Conservation (phyloP, 2,113 vertebrate genomes). For the Siphamia tubifer region DNA sequence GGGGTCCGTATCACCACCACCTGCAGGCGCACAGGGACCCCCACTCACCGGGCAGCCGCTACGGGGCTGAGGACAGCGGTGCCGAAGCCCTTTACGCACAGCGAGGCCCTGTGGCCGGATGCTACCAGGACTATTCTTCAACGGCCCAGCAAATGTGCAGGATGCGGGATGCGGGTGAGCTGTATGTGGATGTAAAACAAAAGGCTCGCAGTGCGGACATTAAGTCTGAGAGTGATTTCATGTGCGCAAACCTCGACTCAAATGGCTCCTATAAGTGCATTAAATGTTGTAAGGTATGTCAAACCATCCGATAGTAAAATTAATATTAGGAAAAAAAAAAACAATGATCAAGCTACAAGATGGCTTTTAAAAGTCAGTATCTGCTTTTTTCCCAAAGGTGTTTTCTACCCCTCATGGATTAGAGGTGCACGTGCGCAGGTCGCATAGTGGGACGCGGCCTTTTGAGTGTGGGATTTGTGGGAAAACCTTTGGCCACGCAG, state of each 20-base stretch:
- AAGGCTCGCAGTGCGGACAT: constrained; percentile 79
- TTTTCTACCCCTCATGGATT: constrained; percentile 93
- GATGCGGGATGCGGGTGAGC: constrained; percentile 52
- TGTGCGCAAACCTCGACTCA: constrained; percentile 84
- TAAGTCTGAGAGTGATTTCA: constrained; percentile 87
- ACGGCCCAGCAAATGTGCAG: constrained; percentile 66
- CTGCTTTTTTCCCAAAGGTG: constrained; percentile 75
- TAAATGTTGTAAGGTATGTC: constrained; percentile 93
- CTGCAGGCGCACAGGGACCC: constrained; percentile 71
- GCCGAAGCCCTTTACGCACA: constrained; percentile 66
- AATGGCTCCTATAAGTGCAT: constrained; percentile 90
- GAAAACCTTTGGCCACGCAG: constrained; percentile 95
- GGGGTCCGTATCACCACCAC: constrained; percentile 73
- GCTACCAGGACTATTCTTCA: constrained; percentile 80
- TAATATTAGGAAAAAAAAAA: too few relatives aligned
- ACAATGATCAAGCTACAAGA: too few relatives aligned
- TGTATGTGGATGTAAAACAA: constrained; percentile 73
- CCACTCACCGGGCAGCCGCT: constrained; percentile 75
- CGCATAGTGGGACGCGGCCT: constrained; percentile 92
- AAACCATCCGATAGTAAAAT: too few relatives aligned
- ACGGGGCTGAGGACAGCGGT: constrained; percentile 74
- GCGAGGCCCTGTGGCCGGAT: constrained; percentile 55
- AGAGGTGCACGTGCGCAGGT: constrained; percentile 92
- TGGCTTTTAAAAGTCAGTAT: background rate
- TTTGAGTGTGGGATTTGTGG: constrained; percentile 93